These are phyloP conservation scores for Setipinna tenuifilis DNA, from an alignment of 2,797 vertebrate species.

Conservation along the genomic window DNA sequence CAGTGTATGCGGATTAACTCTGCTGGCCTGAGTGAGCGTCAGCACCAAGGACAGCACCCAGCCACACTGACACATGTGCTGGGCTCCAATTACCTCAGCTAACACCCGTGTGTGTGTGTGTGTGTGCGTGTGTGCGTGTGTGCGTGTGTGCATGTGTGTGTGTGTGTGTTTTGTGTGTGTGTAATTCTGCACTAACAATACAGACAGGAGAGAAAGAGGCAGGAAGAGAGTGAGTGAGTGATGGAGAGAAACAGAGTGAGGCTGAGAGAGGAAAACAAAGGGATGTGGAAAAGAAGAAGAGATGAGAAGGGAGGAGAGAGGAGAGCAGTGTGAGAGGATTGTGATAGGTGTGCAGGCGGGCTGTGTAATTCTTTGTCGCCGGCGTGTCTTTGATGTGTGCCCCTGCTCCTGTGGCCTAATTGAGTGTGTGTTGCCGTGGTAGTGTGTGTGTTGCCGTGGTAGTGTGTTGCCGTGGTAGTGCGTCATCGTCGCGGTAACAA, in stretches of 20 bases:
- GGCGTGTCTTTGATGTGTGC: background rate
- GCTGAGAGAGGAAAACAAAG: slow-evolving; percentile 23
- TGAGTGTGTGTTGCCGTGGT: background rate
- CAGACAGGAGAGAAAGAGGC: slow-evolving; percentile 29
- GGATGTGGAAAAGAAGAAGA: background rate
- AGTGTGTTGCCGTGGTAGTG: too few relatives aligned
- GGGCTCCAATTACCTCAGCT: background rate
- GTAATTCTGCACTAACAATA: background rate
- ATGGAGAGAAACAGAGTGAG: background rate
- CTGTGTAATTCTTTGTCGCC: background rate
- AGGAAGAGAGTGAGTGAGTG: slow-evolving; percentile 23
- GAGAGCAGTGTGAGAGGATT: too few relatives aligned
- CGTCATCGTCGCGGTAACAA: too few relatives aligned
- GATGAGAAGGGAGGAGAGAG: too few relatives aligned
- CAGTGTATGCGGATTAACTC: background rate
- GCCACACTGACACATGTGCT: background rate
- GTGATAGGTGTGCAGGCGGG: background rate
- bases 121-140: too few relatives aligned
- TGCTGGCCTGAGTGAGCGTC: background rate
- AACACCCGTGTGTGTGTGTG: too few relatives aligned
- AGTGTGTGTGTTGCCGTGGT: too few relatives aligned
- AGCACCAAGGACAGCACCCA: background rate
- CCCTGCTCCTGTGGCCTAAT: slow-evolving; percentile 3
- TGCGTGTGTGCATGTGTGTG: too few relatives aligned
- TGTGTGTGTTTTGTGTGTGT: background rate